A percentile compares a stretch with the other conserved stretches of the same genome.
phyloP scores from a whole-genome alignment of 2,888 invertebrate genomes.

The Lampropteryx suffumata region DNA sequence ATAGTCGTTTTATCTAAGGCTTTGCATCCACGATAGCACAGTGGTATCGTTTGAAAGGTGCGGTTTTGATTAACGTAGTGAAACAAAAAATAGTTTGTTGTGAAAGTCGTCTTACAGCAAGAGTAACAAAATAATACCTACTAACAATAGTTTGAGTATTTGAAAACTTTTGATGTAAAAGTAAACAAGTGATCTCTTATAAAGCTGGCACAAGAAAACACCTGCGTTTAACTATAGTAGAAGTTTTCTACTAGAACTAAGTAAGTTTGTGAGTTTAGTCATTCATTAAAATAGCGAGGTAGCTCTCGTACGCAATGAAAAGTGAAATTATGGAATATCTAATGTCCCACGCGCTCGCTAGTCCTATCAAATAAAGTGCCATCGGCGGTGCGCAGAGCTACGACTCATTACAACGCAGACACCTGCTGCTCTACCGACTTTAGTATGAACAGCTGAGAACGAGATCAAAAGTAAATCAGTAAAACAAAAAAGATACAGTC shows the following conservation, averaged over 20 bases:
- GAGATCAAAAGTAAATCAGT: conserved; percentile 27
- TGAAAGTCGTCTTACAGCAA: too few relatives aligned
- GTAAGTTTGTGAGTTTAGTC: too few relatives aligned
- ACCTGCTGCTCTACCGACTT: conserved; percentile 42
- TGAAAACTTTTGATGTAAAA: too few relatives aligned
- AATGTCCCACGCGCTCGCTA: conserved; percentile 40
- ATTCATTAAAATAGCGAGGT: neutral
- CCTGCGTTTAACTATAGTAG: too few relatives aligned
- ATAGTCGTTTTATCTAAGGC: conserved; percentile 10
- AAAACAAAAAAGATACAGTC: conserved; percentile 21
- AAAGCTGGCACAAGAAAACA: too few relatives aligned
- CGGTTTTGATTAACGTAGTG: too few relatives aligned
- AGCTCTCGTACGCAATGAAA: conserved; percentile 23
- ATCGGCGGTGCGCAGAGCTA: conserved; percentile 42
- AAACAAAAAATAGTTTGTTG: too few relatives aligned
- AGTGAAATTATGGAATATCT: conserved; percentile 43
- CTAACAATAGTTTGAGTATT: too few relatives aligned
- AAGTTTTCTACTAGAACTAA: too few relatives aligned
- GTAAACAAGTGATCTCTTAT: too few relatives aligned
- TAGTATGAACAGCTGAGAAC: conserved; percentile 28
- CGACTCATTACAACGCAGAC: conserved; percentile 27
- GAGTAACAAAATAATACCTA: too few relatives aligned
- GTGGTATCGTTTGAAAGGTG: neutral
- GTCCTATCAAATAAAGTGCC: conserved; percentile 52
- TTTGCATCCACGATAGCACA: conserved; percentile 3